Base-by-base conservation (phyloP, 2,888 invertebrate genomes). In the Epinotia demarniana region DNA sequence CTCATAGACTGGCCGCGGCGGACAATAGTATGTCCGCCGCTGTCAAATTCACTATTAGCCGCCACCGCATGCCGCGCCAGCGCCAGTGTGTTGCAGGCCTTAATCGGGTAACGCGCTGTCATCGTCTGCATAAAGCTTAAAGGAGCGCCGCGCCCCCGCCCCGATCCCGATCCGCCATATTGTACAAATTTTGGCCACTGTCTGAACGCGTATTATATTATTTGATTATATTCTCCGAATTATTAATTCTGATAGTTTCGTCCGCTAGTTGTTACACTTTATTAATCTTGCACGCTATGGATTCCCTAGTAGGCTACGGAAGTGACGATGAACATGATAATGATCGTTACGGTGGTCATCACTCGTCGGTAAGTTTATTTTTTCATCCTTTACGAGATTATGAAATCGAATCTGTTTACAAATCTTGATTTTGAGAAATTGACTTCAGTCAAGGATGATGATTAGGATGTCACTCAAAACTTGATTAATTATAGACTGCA, bases 251-350 rank as follows among this genome's bases (percentile, higher is more conserved):
- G 5, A 43, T 18, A 62, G 11, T 33, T 27, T n/a, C 43, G n/a
- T 66, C 49, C n/a, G 6, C 19, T 18, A 62, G 9, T 13, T 27
- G 13, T 49, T 58, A 43, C 19, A 61, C n/a, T 49, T 23, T 53
- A 68, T 43, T 58, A 69, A 72, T 33, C 9, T 69, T 27, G 27
- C 61, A 57, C 70, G 74, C 58, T 76, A 97, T 97, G 97, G 96
- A 97, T 90, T 96, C 96, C 64, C 92, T 97, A 77, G 95, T 96
- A 78, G 96, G 96, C 85, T 97, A 97, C 86, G 96, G 96, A 79
- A 97, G 97, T 89, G 97, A 97, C 83, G 97, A 97, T 82, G 97
- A 97, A 78, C 95, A 95, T 83, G 96, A 96, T 79, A 85, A 85
- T 78, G 90, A 93, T 80, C 90, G 91, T 53, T 88, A 85, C 78